These are phyloP conservation scores for Oxytorus armatus DNA, from an alignment of 2,888 invertebrate species.

Conservation along the genomic window DNA sequence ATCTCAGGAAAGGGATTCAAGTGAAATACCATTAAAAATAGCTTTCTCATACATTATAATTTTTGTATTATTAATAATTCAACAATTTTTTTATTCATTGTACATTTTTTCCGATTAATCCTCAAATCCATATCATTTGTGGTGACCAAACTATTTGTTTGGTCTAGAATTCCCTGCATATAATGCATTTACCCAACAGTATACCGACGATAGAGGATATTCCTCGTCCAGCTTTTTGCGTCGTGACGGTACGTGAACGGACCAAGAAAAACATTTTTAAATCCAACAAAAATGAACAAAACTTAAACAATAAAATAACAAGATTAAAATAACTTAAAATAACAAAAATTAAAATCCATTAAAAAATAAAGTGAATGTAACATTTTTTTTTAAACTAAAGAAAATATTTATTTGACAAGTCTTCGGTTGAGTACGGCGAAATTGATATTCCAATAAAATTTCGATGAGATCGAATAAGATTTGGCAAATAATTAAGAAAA, in stretches of 20 bases:
- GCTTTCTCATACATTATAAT: no score
- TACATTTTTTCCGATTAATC: no score
- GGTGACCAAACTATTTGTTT: neutral
- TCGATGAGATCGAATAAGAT: no score
- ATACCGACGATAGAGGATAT: conserved; percentile 12
- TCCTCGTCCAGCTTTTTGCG: conserved; percentile 20
- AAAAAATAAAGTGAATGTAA: neutral
- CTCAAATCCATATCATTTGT: no score
- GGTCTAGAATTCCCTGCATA: conserved; percentile 5
- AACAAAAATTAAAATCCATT: neutral
- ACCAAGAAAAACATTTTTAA: conserved; percentile 5
- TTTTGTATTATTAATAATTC: no score
- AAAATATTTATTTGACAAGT: neutral
- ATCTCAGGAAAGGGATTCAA: no score
- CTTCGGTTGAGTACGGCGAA: neutral
- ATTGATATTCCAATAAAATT: no score
- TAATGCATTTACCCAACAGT: neutral
- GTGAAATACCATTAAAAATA: no score
- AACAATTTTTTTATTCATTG: no score
- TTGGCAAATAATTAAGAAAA: no score
- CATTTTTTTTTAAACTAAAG: neutral
- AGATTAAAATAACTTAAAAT: neutral
- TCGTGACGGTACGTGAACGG: conserved; percentile 11
- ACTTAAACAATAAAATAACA: neutral
- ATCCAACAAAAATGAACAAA: neutral